Base-by-base conservation (phyloP, 2,797 vertebrate species). In the Thunnus albacares region DNA sequence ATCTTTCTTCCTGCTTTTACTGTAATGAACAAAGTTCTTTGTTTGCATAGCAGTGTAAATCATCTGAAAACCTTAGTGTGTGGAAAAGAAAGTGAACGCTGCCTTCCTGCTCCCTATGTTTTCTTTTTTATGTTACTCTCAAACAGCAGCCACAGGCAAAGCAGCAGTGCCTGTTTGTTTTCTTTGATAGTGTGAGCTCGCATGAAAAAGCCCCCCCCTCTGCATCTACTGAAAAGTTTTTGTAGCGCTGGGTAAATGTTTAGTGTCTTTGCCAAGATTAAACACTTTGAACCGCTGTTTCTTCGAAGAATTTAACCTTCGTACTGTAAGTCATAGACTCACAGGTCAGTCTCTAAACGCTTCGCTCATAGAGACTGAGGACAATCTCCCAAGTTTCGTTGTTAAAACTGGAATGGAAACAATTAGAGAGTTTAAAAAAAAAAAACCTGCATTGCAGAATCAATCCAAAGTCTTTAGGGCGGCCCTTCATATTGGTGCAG, bases 121-220 rank as follows among this genome's bases (percentile, higher is more conserved):
- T 87, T 59, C 76, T 71, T 85, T 86, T 80, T 82, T 60, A 62
- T 86, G 85, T 84, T 83, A 56, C 33, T 33, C 79, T 85, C 80
- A 84, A 89, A 86, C 77, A 80, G 38, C 80, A 87, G 91, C 92
- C 90, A 90, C 82, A 80, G 92, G 92, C 90, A 81, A 88, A 84
- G 85, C 82, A 83, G 82, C 77, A 81, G 82, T 67, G 85, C 81
- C 82, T 78, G 84, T 91, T 91, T 84, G 85, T 90, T 86, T 83
- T 77, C 88, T 92, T 92, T 92, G 89, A 90, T 92, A 90, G 67
- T 82, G 56, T 71, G 70, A 84, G 71, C 66, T 71, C 68, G 74
- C 79, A 71, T 80, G 61, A 86, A 82, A 82, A 83, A 81, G 75
- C 76, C 76, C 71, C 59, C 20, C 59, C 20, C 77, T 75, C 79